A percentile compares a stretch with the other conserved stretches of the same genome.
Evolutionary conservation across 2,888 invertebrate genomes (phyloP).

Genomic region (Drosophila monieri): DNA sequence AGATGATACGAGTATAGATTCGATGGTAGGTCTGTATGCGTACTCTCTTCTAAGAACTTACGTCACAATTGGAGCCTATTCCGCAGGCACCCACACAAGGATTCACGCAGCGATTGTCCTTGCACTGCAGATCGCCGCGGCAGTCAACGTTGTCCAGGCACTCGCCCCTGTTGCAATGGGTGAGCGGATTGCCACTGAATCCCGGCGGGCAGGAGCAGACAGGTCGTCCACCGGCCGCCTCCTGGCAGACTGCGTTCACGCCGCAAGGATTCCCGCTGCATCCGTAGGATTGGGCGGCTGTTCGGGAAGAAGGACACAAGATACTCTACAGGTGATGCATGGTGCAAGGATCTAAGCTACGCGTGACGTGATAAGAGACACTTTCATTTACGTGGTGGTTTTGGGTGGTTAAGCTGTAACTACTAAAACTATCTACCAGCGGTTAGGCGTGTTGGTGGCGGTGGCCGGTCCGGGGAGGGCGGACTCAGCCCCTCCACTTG

Average conservation of each 20-base stretch:
- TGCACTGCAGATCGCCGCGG: slow-evolving; percentile 88
- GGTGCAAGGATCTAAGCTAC: slow-evolving; percentile 16
- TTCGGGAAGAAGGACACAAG: slow-evolving; percentile 2
- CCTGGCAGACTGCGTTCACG: slow-evolving; percentile 88
- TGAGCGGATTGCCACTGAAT: slow-evolving; percentile 91
- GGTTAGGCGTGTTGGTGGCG: neutral
- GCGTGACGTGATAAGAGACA: slow-evolving; percentile 1
- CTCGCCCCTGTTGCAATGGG: slow-evolving; percentile 89
- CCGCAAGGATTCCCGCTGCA: slow-evolving; percentile 88
- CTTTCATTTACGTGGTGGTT: neutral
- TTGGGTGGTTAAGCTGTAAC: neutral
- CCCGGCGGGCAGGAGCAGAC: slow-evolving; percentile 92
- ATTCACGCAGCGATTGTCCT: slow-evolving; percentile 91
- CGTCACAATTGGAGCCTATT: slow-evolving; percentile 90
- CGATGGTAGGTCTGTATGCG: no score
- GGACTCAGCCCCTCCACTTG: neutral
- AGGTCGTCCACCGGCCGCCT: slow-evolving; percentile 88
- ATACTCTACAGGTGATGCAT: slow-evolving; percentile 37
- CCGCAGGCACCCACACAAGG: slow-evolving; percentile 92
- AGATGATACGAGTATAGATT: no score
- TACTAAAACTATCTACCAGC: neutral
- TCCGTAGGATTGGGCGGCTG: slow-evolving; percentile 75
- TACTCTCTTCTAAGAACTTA: slow-evolving; percentile 67
- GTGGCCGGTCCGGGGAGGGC: neutral
- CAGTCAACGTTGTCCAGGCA: slow-evolving; percentile 92